A percentile compares a stretch with the other conserved stretches of the same genome.
These are phyloP conservation scores for Montifringilla adamsi DNA, from an alignment of 2,113 vertebrate genomes.

Conservation along the genomic window DNA sequence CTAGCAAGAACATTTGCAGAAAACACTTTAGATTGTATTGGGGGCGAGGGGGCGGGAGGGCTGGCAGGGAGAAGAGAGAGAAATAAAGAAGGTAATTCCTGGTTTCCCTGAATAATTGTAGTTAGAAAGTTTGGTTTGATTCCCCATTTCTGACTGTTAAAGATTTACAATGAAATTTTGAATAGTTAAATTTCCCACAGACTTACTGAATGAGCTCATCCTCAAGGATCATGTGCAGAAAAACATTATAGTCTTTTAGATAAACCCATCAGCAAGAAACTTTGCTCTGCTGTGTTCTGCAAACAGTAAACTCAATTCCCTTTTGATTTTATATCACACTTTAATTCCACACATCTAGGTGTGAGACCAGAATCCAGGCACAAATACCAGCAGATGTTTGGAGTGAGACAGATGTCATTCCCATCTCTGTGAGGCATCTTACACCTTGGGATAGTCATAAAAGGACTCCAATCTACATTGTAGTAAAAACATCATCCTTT, in stretches of 20 bases:
- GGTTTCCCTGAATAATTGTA: background rate
- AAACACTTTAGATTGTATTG: background rate
- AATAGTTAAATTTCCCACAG: background rate
- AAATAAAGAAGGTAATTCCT: background rate
- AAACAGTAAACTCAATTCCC: background rate
- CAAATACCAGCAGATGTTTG: background rate
- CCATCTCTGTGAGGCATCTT: background rate
- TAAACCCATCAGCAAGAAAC: background rate
- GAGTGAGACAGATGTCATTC: background rate
- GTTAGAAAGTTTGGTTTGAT: background rate
- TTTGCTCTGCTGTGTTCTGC: background rate
- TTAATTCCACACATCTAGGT: background rate
- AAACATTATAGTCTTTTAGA: background rate
- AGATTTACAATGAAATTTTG: background rate
- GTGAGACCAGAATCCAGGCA: background rate
- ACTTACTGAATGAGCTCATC: background rate
- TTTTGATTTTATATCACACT: background rate
- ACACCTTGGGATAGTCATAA: background rate
- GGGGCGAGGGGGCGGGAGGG: too few relatives aligned
- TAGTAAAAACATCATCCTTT: background rate
- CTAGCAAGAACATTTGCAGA: background rate
- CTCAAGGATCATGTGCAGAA: background rate
- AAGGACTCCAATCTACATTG: background rate
- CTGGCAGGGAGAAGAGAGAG: rapidly evolving
- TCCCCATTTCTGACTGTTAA: background rate